Conservation (phyloP, 2,888 invertebrate species). For the Crioceris asparagi region DNA sequence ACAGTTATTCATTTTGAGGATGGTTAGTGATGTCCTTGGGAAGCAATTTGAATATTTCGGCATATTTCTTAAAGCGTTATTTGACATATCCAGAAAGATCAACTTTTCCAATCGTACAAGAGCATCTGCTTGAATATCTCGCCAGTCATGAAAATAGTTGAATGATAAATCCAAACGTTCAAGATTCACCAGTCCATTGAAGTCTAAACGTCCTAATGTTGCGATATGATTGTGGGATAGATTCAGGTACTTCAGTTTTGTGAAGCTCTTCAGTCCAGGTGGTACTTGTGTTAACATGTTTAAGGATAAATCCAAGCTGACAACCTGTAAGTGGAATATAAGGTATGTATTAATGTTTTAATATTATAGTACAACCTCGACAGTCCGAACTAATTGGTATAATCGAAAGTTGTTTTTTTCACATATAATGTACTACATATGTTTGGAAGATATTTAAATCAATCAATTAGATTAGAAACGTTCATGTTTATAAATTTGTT, state of each 20-base stretch:
- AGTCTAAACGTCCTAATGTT: constrained; percentile 20
- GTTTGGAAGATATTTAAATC: too few species aligned
- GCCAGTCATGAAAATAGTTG: constrained; percentile 51
- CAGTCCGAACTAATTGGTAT: too few species aligned
- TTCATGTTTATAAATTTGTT: too few species aligned
- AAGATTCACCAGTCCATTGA: constrained; percentile 41
- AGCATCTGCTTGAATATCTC: constrained; percentile 44
- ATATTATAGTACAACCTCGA: too few species aligned
- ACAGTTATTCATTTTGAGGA: constrained; percentile 51
- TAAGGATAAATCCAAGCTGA: constrained; percentile 51
- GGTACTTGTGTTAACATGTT: constrained; percentile 52
- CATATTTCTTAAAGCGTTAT: constrained; percentile 44
- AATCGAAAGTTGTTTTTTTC: too few species aligned
- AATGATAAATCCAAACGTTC: constrained; percentile 50
- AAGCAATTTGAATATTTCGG: constrained; percentile 35
- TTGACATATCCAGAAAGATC: constrained; percentile 50
- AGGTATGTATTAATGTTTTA: too few species aligned
- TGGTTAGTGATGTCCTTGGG: constrained; percentile 46
- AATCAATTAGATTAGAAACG: too few species aligned
- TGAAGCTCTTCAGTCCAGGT: constrained; percentile 39
- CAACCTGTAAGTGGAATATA: constrained; percentile 41
- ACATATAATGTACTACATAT: too few species aligned
- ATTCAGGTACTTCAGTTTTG: constrained; percentile 44
- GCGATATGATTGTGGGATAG: constrained; percentile 36
- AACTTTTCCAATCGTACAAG: constrained; percentile 43